Conservation (phyloP, 1,140 invertebrate genomes). For the Cardiocondyla obscurior region DNA sequence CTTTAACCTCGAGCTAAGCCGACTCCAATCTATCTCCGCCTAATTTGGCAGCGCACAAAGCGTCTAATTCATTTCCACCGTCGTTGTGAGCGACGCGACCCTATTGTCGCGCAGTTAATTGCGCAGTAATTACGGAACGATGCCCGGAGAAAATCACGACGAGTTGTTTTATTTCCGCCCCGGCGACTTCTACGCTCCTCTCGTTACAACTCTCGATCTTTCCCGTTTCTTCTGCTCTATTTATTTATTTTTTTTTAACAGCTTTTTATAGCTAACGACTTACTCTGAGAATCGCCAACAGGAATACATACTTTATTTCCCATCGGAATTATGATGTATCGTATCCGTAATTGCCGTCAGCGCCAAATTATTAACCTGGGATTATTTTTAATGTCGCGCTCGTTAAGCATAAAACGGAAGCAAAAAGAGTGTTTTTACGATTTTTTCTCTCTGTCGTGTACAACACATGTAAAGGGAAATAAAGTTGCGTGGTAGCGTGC, state of each 20-base stretch:
- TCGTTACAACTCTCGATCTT: neutral
- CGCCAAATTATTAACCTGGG: neutral
- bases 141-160: slow-evolving; percentile 34
- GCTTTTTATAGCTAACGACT: neutral
- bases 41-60: slow-evolving; percentile 6
- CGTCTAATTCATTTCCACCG: slow-evolving; percentile 21
- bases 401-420: neutral
- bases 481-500: neutral
- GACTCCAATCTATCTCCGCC: neutral
- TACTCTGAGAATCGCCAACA: neutral
- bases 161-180: slow-evolving; percentile 48
- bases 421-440: neutral
- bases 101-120: slow-evolving; percentile 77
- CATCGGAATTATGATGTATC: slow-evolving; percentile 4
- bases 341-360: neutral
- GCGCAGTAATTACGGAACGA: slow-evolving; percentile 75
- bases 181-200: neutral
- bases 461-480: neutral
- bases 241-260: slow-evolving; percentile 27
- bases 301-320: slow-evolving; percentile 15
- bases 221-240: no score
- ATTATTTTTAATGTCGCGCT: neutral
- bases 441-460: neutral
- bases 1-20: neutral
- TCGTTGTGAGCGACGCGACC: slow-evolving; percentile 69